Evolutionary conservation across 2,113 vertebrate genomes (phyloP).

Genomic region (Oncorhynchus gorbuscha): DNA sequence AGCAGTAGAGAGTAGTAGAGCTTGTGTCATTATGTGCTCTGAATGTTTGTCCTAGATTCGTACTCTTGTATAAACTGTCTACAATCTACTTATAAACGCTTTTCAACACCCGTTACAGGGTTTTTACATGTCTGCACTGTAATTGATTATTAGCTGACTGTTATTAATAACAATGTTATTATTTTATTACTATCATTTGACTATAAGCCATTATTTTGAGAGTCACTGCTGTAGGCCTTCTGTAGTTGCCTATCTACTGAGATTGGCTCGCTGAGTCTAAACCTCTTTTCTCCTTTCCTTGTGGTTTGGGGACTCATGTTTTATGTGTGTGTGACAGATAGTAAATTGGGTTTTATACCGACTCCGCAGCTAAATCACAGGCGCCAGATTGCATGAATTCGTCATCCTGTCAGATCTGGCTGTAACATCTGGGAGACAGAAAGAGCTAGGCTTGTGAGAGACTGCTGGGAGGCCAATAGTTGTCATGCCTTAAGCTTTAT

Average conservation of each 20-base stretch:
- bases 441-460: neutral
- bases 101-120: no score
- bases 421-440: constrained; percentile 48
- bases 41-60: no score
- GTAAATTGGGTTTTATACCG: neutral
- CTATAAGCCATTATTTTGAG: no score
- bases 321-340: constrained; percentile 1
- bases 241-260: neutral
- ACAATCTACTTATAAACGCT: no score
- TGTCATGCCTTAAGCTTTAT: neutral
- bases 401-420: constrained; percentile 42
- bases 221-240: no score
- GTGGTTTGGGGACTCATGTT: constrained; percentile 4
- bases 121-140: no score
- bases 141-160: no score
- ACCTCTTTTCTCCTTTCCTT: neutral
- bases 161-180: no score
- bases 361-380: constrained; percentile 38
- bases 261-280: neutral
- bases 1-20: no score
- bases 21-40: no score
- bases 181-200: no score
- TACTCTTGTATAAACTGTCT: no score
- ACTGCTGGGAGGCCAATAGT: neutral
- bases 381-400: constrained; percentile 22